A percentile compares a stretch with the other conserved stretches of the same genome.
phyloP scores from a whole-genome alignment of 1,140 invertebrate species.

The Hermetia illucens region DNA sequence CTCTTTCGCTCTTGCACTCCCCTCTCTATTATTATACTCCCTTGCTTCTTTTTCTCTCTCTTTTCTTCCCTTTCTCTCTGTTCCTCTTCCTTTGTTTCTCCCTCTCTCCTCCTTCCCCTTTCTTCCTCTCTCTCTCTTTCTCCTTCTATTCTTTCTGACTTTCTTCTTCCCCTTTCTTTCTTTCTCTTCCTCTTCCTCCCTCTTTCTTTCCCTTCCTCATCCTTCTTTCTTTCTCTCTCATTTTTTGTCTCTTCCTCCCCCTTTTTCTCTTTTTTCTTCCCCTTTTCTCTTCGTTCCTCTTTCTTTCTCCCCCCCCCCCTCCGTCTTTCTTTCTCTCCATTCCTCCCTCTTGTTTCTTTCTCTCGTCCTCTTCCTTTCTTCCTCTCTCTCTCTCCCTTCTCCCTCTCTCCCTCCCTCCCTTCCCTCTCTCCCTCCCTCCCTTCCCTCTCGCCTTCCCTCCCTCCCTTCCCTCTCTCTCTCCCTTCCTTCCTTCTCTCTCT shows the following conservation, averaged over 20 bases:
- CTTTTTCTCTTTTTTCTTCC: slow-evolving; percentile 9
- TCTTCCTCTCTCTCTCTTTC: too few relatives aligned
- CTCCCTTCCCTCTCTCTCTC: background rate
- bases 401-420: background rate
- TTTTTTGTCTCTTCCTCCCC: slow-evolving; percentile 17
- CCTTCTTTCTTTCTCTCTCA: too few relatives aligned
- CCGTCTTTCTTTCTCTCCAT: slow-evolving; percentile 8
- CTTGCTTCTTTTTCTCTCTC: too few relatives aligned
- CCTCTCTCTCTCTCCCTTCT: background rate
- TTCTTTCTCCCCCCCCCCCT: background rate
- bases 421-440: background rate
- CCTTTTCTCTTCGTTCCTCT: slow-evolving; percentile 7
- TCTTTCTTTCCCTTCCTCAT: too few relatives aligned
- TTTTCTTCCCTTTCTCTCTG: too few relatives aligned
- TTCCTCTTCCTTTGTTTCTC: too few relatives aligned
- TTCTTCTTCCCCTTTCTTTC: too few relatives aligned
- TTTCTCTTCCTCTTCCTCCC: too few relatives aligned
- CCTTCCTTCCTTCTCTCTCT: background rate
- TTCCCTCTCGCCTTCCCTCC: background rate
- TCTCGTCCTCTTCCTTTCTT: slow-evolving; percentile 2
- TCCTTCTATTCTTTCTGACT: too few relatives aligned
- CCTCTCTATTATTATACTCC: too few relatives aligned
- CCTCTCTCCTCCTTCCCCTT: too few relatives aligned
- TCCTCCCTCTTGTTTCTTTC: slow-evolving; percentile 14
- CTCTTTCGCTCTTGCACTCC: too few relatives aligned